These are phyloP conservation scores for Coregonus ussuriensis DNA, from an alignment of 2,797 vertebrate genomes.

Conservation along the genomic window DNA sequence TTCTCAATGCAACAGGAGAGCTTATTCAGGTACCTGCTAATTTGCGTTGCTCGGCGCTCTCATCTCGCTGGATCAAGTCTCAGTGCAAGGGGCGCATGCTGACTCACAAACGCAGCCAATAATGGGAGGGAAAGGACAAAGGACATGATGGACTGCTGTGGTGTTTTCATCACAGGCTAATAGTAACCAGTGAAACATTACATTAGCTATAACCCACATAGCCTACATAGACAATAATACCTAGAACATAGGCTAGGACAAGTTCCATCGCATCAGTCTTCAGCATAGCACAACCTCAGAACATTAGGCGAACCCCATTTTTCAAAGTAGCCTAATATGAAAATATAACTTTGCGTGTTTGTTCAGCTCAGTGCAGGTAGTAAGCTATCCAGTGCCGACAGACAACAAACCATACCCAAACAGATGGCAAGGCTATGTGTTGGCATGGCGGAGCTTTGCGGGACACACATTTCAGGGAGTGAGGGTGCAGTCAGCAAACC, in stretches of 20 bases:
- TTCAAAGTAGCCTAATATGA: neutral
- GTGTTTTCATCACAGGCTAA: neutral
- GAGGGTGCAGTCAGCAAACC: neutral
- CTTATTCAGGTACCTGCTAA: slow-evolving; percentile 54
- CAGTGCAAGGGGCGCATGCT: slow-evolving; percentile 8
- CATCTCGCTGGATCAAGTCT: neutral
- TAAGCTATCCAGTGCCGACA: slow-evolving; percentile 21
- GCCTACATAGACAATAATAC: neutral
- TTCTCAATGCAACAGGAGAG: slow-evolving; percentile 69
- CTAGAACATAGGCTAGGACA: neutral
- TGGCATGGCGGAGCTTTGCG: neutral
- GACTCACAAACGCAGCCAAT: slow-evolving; percentile 4
- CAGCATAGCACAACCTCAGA: neutral
- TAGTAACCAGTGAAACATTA: neutral
- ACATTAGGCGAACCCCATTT: neutral
- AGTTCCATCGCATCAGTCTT: neutral
- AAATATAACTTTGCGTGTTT: neutral
- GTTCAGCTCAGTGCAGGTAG: slow-evolving; percentile 7
- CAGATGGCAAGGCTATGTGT: slow-evolving; percentile 41
- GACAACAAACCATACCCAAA: slow-evolving; percentile 17
- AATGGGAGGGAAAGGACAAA: slow-evolving; percentile 2
- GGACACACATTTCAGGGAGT: neutral
- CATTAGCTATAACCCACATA: neutral
- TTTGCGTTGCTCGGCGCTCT: slow-evolving; percentile 15
- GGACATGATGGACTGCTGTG: neutral